phyloP scores from a whole-genome alignment of 2,797 vertebrate species.

The Parotocinclus haroldoi region DNA sequence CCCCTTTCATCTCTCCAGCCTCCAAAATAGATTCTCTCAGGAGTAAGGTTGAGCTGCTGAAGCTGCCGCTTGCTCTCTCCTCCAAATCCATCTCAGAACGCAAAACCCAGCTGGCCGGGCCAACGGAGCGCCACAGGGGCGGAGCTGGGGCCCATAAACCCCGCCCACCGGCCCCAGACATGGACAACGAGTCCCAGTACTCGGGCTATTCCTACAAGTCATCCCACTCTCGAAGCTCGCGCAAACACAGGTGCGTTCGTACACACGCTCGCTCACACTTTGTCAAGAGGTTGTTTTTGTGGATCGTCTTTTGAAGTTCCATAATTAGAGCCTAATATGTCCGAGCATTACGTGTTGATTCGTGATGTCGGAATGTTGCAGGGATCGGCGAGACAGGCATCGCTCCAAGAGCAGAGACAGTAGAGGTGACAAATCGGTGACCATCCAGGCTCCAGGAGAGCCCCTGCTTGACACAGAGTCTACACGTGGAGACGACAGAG shows the following conservation, averaged over 20 bases:
- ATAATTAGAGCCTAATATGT: too few species aligned
- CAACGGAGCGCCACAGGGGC: conserved; percentile 56
- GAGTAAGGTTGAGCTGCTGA: conserved; percentile 93
- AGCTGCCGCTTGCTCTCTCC: conserved; percentile 85
- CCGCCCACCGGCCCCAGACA: conserved; percentile 64
- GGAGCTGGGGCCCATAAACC: conserved; percentile 58
- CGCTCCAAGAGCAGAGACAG: conserved; percentile 85
- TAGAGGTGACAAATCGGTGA: conserved; percentile 86
- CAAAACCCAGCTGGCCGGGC: conserved; percentile 81
- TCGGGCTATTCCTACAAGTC: conserved; percentile 88
- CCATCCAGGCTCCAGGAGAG: conserved; percentile 87
- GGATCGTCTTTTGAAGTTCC: too few species aligned
- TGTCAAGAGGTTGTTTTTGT: too few species aligned
- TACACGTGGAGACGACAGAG: conserved; percentile 85
- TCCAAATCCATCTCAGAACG: conserved; percentile 75
- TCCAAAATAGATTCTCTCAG: conserved; percentile 99
- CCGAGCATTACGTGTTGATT: neutral
- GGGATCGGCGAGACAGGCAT: conserved; percentile 84
- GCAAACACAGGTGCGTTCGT: conserved; percentile 77
- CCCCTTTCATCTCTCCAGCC: conserved; percentile 54
- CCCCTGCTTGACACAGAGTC: conserved; percentile 84
- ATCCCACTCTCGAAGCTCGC: conserved; percentile 79
- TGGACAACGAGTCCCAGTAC: conserved; percentile 87
- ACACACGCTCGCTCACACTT: neutral
- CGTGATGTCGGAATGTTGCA: conserved; percentile 41